Evolutionary conservation across 2,797 vertebrate genomes (phyloP), one percentile per base, ranked within the genome.

Genomic region (Hippoglossus hippoglossus): DNA sequence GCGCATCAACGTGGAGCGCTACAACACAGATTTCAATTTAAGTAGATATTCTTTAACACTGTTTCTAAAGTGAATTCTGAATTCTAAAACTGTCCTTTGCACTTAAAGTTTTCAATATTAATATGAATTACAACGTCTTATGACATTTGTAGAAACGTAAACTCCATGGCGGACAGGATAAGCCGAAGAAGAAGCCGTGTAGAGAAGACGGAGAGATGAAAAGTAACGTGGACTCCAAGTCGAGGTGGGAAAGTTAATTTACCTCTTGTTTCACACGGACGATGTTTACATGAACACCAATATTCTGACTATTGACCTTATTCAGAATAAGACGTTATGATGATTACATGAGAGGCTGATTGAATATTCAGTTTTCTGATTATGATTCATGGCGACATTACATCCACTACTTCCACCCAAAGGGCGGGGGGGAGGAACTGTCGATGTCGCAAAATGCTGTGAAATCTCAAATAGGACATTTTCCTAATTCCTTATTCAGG

Each of bases 181-280:
- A 94, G 68, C 93, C 94, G 71, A 95, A 95, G 87, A 97, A 95
- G 87, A 97, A 95, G 83, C 94, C 87, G 70, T 94, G 93, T 83
- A 95, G 94, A 81, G 69, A 82, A 22, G 36, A 9, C 21, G 90
- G 82, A 55, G 94, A 92, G 0, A 88, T 92, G 79, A 94, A 95
- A 67, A 93, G 85, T 67, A 88, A 90, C 21, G 87, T 90, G 72
- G 91, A 94, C 71, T 77, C 89, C 15, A 94, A 94, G 85, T 74
- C 91, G 1, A 95, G 95, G 97, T 97, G 91, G 94, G 94, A 34
- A 54, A 46, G 5, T 8, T 15, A 11, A 22, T 2, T 18, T 4
- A 5, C 11, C 13, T 58, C 0, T 0, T n/a, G 0, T 36, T 21
- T 19, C 34, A 36, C 34, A 36, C 11, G 34, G 34, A 36, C 34